Base-by-base conservation (phyloP, 2,113 vertebrate genomes). In the Odocoileus virginianus region DNA sequence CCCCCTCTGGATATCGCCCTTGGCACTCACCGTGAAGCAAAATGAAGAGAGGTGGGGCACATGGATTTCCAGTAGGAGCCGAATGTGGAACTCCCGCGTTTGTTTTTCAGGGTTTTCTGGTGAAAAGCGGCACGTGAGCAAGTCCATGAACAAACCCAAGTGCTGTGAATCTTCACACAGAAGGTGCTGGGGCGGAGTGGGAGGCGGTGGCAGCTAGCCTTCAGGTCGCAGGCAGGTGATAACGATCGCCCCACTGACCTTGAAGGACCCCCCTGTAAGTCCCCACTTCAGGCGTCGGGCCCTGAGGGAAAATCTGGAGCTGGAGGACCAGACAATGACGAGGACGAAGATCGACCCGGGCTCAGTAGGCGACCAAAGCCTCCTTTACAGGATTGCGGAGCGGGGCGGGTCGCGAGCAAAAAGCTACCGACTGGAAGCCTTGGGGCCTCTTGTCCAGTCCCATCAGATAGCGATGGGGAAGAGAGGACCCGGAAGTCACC, bases 401-500 rank as follows among this genome's bases (percentile, higher is more conserved):
- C 15, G 1, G 28, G 1, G 17, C 57, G 67, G 60, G 71, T 55
- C 33, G 7, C 9, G 6, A 4, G 30, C 47, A 25, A 83, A 84
- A 33, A 3, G 10, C 8, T 52, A 17, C 50, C 74, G 10, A 21
- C 36, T 14, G 74, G 30, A 67, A 96, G 60, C 40, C 40, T 74
- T 25, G 64, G 28, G 21, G 58, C 55, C 47, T 57, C 5, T 16
- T 0, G 2, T 25, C 30, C 71, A 55, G 13, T n/a, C 58, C 74
- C 85, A 27, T 5, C 2, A 15, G 79, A 30, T 1, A 85, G 27
- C 4, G 47, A 94, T 0, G 6, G 10, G 12, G 12, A 45, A 50
- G 11, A 45, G 30, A 61, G 4, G 36, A 12, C 0, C 0, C 10
- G 11, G 27, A 27, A 58, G 15, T 9, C 4, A 50, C 9, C 8